Base-by-base conservation (phyloP, 2,888 invertebrate genomes). In the Sipha maydis region DNA sequence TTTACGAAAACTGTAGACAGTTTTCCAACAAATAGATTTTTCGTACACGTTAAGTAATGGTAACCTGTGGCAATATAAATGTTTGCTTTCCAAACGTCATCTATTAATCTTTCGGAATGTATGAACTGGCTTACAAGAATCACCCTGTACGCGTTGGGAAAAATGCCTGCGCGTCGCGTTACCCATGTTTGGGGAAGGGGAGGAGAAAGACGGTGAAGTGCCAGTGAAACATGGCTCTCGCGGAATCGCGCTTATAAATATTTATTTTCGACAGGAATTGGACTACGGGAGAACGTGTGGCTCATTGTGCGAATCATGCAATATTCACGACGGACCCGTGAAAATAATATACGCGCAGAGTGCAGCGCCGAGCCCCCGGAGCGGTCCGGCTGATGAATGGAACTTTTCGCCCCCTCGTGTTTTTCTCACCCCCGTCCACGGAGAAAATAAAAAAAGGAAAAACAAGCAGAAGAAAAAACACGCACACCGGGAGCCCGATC, bases 321-420 rank as follows among this genome's bases (percentile, higher is more conserved):
- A 85, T 79, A 85, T 85, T 85, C 79, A 85, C 85, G 78, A 34
- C 25, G 48, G 54, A 34, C 67, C 78, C 78, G 67, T 2, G 69
- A 76, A 41, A 67, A 61, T 61, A 85, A 77, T 61, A 41, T 28
- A n/a, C 28, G 11, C 41, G 5, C 61, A 54, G 48, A 78, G 41
- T 71, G 25, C 48, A 14, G 48, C 48, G 48, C 21, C 28, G 69
- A 19, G 54, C 78, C 54, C 48, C 69, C 69, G 54, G 54, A 85
- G 78, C 54, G 78, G 85, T 78, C 54, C 69, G 78, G 78, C 78
- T 85, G 85, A 85, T 71, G 85, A 85, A 85, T 79, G 77, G 77
- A 69, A 71, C 67, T 85, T 69, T 71, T 85, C 31, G 11, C 28
- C 48, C 7, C 14, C 31, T n/a, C n/a, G 82, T 69, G 69, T 82